These are phyloP conservation scores for Itoplectis maculator DNA, from an alignment of 2,888 invertebrate species.

Conservation along the genomic window DNA sequence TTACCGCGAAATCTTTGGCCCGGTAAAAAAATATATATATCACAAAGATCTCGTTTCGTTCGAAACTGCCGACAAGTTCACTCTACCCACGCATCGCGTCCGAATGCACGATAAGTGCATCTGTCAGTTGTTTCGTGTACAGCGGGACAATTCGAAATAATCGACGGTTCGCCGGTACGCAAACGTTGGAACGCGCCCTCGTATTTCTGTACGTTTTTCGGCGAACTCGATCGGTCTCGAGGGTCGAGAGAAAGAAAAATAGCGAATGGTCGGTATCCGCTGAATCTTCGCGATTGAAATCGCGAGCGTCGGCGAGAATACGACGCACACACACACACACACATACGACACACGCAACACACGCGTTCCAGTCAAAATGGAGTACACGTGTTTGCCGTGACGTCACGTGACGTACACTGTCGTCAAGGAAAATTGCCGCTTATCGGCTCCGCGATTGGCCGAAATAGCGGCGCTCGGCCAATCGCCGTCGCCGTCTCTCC, in stretches of 20 bases:
- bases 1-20: no score
- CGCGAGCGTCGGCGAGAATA: not conserved
- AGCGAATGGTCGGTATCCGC: no score
- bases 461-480: conserved; percentile 70
- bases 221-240: no score
- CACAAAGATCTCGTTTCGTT: no score
- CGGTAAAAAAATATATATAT: no score
- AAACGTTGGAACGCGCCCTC: no score
- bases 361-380: conserved; percentile 70
- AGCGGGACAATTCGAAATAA: conserved; percentile 9
- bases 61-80: no score
- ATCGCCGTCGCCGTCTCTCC: conserved; percentile 75
- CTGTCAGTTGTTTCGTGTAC: conserved; percentile 13
- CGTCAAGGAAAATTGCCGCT: conserved; percentile 71
- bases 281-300: not conserved
- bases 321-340: not conserved
- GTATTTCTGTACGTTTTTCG: no score
- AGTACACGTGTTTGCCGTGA: conserved; percentile 79
- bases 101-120: not conserved
- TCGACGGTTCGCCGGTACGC: not conserved
- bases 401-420: conserved; percentile 73
- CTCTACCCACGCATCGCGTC: no score
- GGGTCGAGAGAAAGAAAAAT: no score
- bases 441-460: conserved; percentile 70
- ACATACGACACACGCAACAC: not conserved